Evolutionary conservation across 2,888 invertebrate species (phyloP), one percentile per base, ranked within the genome.

Genomic region (Hydrotaea cyrtoneurina): DNA sequence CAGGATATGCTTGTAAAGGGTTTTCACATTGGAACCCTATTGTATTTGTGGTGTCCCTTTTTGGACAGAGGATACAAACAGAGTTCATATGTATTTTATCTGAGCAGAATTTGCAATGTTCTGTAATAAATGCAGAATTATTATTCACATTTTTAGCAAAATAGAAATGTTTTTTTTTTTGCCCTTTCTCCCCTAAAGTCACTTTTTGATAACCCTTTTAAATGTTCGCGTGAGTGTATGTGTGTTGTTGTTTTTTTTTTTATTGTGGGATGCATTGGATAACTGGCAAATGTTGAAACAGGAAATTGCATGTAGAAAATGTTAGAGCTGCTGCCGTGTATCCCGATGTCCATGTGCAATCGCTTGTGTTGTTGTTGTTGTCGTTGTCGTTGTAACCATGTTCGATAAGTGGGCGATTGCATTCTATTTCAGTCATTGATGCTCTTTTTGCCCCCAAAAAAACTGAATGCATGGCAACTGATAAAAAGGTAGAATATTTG

Each of bases 241-340:
- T 57, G 23, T 39, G 8, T 71, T 15, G 21, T 5, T 43, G 2
- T 4, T 39, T 69, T 69, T 69, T 46, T 15, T 23, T 69, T 69
- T 46, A 1, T 46, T 43, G 3, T 13, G 4, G 23, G 74, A 79
- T 79, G 55, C 69, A 71, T 74, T 26, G 53, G 53, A 46, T 73
- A 82, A 79, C 76, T 79, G 82, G 85, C 85, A 77, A 85, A 85
- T 82, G 85, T 85, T 74, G 73, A 77, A 80, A 80, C 82, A 80
- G 85, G 85, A 85, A 85, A 85, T 82, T 85, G 79, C 77, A 85
- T 82, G 82, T 77, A 77, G 64, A 43, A 82, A 82, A 77, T 80
- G 46, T 46, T 46, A 69, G 23, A 7, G 21, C 13, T 11, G 21
- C 21, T 23, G 21, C 21, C 15, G 23, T 59, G 39, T 71, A 66